Percentiles rank a stretch among this genome's conserved stretches.
These are phyloP conservation scores for Argynnis bischoffii DNA, from an alignment of 2,888 invertebrate genomes.

Conservation along the genomic window DNA sequence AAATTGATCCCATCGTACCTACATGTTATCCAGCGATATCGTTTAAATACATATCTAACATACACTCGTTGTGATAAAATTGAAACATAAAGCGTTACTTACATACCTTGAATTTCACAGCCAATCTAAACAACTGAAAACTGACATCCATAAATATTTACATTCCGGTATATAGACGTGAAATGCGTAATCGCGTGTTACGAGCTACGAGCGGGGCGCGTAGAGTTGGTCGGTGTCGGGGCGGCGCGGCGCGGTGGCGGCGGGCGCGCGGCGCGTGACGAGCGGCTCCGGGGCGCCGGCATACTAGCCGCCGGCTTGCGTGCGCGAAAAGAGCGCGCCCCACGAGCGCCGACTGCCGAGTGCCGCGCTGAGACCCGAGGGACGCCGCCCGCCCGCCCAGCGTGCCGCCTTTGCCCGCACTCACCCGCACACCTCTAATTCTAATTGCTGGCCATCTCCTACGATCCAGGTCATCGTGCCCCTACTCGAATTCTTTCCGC, in stretches of 20 bases:
- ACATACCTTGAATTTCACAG: conserved; percentile 82
- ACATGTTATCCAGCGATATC: conserved; percentile 37
- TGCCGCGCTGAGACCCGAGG: conserved; percentile 51
- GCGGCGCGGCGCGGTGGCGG: conserved; percentile 56
- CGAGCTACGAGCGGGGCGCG: conserved; percentile 56
- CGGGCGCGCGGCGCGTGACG: conserved; percentile 65
- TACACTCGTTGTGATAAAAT: conserved; percentile 66
- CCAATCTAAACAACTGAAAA: conserved; percentile 82
- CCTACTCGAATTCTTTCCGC: conserved; percentile 64
- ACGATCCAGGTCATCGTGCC: conserved; percentile 76
- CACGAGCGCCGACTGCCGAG: conserved; percentile 51
- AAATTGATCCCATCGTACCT: conserved; percentile 44
- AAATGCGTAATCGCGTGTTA: conserved; percentile 68
- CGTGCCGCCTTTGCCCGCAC: conserved; percentile 42
- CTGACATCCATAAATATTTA: conserved; percentile 82
- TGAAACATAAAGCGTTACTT: conserved; percentile 67
- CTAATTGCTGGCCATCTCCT: conserved; percentile 74
- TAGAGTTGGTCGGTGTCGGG: conserved; percentile 47
- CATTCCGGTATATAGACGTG: conserved; percentile 73
- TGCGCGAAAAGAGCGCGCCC: conserved; percentile 46
- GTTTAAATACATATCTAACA: conserved; percentile 49
- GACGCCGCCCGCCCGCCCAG: conserved; percentile 45
- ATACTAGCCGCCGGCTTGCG: conserved; percentile 61
- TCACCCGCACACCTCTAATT: conserved; percentile 62
- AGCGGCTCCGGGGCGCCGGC: conserved; percentile 70